Evolutionary conservation across 2,113 vertebrate genomes (phyloP).

Genomic region (Choloepus hoffmanni): DNA sequence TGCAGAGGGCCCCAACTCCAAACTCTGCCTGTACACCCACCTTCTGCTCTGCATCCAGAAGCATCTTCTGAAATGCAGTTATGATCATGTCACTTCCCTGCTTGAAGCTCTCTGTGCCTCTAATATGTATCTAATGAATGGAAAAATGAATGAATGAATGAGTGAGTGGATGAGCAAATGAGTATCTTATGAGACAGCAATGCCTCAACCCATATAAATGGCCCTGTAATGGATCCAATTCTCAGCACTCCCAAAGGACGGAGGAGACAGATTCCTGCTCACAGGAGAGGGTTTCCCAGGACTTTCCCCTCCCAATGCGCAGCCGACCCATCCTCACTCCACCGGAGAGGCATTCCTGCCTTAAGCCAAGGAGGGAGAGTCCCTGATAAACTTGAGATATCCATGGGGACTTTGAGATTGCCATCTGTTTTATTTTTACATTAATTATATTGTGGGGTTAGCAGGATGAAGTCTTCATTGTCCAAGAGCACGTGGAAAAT

Average conservation of each 20-base stretch:
- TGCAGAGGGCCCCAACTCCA: not conserved
- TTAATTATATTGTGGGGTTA: constrained; percentile 79
- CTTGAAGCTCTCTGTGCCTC: too few species aligned
- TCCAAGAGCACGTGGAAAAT: constrained; percentile 24
- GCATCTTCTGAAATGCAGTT: not conserved
- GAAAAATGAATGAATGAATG: not conserved
- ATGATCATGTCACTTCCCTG: not conserved
- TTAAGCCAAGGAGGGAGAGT: not conserved
- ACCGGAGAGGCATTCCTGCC: not conserved
- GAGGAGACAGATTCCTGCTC: not conserved
- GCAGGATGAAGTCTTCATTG: constrained; percentile 74
- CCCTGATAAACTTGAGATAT: not conserved
- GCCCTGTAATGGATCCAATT: not conserved
- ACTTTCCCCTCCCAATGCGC: not conserved
- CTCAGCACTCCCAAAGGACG: not conserved
- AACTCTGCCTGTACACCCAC: not conserved
- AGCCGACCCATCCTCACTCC: not conserved
- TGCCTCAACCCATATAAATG: not conserved
- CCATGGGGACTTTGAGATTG: not conserved
- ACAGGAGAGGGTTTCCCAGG: not conserved
- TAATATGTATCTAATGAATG: not conserved
- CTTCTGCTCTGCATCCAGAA: not conserved
- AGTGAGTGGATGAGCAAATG: not conserved
- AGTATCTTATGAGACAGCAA: not conserved
- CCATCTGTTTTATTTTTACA: constrained; percentile 37